Evolutionary conservation across 1,140 invertebrate genomes (phyloP).

Genomic region (Gonioctena quinquepunctata): DNA sequence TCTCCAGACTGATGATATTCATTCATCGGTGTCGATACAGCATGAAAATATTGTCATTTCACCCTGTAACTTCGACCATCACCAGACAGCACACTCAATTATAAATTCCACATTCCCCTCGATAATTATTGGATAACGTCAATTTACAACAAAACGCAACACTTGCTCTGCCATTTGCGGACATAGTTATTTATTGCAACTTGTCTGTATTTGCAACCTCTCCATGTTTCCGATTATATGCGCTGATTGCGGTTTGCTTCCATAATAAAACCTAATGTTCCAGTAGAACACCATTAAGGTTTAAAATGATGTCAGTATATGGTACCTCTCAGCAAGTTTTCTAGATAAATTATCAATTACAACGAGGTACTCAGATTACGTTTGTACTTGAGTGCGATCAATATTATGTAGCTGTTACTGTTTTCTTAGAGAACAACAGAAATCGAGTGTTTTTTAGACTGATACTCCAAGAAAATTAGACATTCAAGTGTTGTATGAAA

Average conservation of each 20-base stretch:
- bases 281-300: neutral
- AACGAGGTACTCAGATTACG: conserved; percentile 9
- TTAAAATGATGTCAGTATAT: conserved; percentile 9
- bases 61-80: neutral
- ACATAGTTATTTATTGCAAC: neutral
- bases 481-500: no score
- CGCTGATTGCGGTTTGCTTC: neutral
- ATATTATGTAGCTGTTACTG: neutral
- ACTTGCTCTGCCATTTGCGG: neutral
- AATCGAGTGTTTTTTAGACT: neutral
- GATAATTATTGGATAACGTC: neutral
- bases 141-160: neutral
- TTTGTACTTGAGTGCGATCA: neutral
- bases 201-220: conserved; percentile 9
- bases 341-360: conserved; percentile 12
- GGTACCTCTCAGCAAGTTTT: neutral
- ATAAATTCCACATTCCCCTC: neutral
- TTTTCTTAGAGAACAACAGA: neutral
- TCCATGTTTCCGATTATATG: conserved; percentile 11
- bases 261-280: conserved; percentile 17
- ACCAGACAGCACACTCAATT: neutral
- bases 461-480: neutral
- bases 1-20: no score
- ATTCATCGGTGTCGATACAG: no score
- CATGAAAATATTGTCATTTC: no score